These are phyloP conservation scores for Cyphomyrmex costatus DNA, from an alignment of 1,140 invertebrate genomes.

Conservation along the genomic window DNA sequence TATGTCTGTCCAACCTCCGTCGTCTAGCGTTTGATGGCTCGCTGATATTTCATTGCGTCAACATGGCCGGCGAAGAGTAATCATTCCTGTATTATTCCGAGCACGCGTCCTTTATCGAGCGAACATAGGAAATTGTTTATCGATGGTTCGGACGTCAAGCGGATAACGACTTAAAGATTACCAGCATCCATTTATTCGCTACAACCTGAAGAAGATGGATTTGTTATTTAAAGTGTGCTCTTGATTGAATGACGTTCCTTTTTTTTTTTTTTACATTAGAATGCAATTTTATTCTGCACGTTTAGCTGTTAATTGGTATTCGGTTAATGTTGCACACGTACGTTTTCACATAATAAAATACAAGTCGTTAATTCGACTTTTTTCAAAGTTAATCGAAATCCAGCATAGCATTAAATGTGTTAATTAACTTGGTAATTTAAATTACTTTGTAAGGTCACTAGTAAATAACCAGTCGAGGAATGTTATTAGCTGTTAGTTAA, in stretches of 20 bases:
- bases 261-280: background rate
- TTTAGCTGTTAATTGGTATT: constrained; percentile 2
- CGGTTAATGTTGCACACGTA: background rate
- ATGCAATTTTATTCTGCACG: background rate
- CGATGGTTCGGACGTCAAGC: constrained; percentile 51
- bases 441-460: constrained; percentile 11
- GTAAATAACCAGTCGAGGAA: background rate
- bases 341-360: background rate
- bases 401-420: background rate
- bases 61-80: constrained; percentile 34
- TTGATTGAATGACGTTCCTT: constrained; percentile 11
- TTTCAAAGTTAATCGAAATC: constrained; percentile 33
- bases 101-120: constrained; percentile 52
- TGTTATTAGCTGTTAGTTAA: constrained; percentile 15
- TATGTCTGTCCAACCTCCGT: background rate
- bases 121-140: constrained; percentile 53
- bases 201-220: background rate
- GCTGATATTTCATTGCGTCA: constrained; percentile 32
- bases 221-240: constrained; percentile 46
- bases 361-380: background rate
- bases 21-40: background rate
- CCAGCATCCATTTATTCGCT: constrained; percentile 45
- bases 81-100: constrained; percentile 53
- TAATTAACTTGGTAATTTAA: constrained; percentile 9
- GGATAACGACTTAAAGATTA: constrained; percentile 63